Conservation (phyloP, 2,888 invertebrate species). For the Drosophila austrosaltans region DNA sequence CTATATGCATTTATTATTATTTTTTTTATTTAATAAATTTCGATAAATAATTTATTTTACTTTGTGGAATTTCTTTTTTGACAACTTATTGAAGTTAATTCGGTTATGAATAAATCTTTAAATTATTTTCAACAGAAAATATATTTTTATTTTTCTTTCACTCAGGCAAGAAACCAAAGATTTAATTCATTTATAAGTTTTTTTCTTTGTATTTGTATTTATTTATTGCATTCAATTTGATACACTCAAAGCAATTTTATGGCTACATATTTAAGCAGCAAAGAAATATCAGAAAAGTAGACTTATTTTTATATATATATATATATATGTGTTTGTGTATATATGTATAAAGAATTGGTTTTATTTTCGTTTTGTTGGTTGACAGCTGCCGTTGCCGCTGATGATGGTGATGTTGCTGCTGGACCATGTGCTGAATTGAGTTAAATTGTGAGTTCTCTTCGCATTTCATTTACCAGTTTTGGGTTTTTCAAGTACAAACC, state of each 20-base stretch:
- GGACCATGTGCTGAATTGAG: constrained; percentile 33
- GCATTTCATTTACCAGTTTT: constrained; percentile 72
- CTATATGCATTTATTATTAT: neutral
- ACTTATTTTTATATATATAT: neutral
- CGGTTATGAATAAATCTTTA: constrained; percentile 32
- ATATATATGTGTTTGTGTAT: neutral
- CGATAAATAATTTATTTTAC: neutral
- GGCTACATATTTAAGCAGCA: constrained; percentile 70
- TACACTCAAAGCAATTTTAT: constrained; percentile 62
- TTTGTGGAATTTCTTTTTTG: neutral
- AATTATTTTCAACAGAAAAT: constrained; percentile 28
- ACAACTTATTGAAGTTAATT: neutral
- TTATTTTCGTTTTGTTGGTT: constrained; percentile 58
- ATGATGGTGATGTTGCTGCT: constrained; percentile 20
- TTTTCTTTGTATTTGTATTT: neutral
- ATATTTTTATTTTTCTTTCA: constrained; percentile 9
- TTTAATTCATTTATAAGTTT: constrained; percentile 61
- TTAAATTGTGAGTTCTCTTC: constrained; percentile 30
- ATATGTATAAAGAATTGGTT: constrained; percentile 45
- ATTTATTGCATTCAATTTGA: constrained; percentile 55
- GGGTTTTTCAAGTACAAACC: constrained; percentile 76
- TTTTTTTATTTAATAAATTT: neutral
- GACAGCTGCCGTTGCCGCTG: constrained; percentile 40
- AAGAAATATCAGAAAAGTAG: constrained; percentile 10
- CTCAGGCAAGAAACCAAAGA: constrained; percentile 33